Evolutionary conservation across 2,888 invertebrate genomes (phyloP).

Genomic region (Siphlonurus alternatus): DNA sequence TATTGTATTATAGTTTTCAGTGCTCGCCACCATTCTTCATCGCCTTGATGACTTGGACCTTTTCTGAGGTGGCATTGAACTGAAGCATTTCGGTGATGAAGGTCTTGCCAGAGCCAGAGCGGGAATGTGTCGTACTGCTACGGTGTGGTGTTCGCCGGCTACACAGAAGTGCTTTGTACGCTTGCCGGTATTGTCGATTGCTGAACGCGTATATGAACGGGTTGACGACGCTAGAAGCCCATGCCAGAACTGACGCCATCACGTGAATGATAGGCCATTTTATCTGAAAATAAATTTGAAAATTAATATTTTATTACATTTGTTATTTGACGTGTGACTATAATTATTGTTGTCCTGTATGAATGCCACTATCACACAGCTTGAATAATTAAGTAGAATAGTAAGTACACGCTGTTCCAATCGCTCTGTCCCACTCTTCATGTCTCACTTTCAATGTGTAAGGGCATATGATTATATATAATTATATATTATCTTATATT

Average conservation of each 20-base stretch:
- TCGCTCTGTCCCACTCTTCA: too few species aligned
- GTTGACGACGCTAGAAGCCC: slow-evolving; percentile 81
- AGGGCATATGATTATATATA: too few species aligned
- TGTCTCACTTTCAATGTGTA: too few species aligned
- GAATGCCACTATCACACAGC: background rate
- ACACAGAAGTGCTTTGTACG: slow-evolving; percentile 21
- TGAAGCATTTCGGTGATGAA: slow-evolving; percentile 20
- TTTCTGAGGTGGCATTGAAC: slow-evolving; percentile 15
- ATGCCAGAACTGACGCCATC: slow-evolving; percentile 68
- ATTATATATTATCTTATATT: too few species aligned
- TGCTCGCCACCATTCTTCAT: background rate
- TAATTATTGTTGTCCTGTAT: background rate
- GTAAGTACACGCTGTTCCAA: too few species aligned
- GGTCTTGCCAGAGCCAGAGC: slow-evolving; percentile 19
- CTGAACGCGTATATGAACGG: slow-evolving; percentile 82
- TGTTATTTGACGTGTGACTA: too few species aligned
- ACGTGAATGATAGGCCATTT: slow-evolving; percentile 58
- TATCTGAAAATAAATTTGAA: slow-evolving; percentile 16
- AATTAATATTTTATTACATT: background rate
- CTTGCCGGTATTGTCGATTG: slow-evolving; percentile 59
- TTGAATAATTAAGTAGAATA: too few species aligned
- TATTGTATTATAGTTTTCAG: too few species aligned
- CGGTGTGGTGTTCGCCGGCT: slow-evolving; percentile 10
- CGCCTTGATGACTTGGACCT: slow-evolving; percentile 12
- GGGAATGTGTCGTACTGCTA: slow-evolving; percentile 14